phyloP scores from a whole-genome alignment of 2,113 vertebrate genomes.

The Tychaedon coryphoeus region DNA sequence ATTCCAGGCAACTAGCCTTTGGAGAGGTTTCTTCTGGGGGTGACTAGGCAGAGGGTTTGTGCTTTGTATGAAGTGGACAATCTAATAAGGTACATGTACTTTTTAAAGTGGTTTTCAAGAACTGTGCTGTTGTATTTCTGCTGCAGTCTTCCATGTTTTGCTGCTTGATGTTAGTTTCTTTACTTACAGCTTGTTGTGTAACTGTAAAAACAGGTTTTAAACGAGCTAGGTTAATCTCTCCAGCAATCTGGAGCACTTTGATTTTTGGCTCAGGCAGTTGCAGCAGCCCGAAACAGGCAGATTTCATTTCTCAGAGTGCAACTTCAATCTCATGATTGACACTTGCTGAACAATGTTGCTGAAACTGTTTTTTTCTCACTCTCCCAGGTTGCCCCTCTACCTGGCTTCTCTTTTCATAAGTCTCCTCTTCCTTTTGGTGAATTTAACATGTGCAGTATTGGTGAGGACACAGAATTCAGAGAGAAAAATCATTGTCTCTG shows the following conservation, averaged over 20 bases:
- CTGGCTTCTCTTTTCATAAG: slow-evolving; percentile 87
- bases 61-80: rapidly evolving
- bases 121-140: not conserved
- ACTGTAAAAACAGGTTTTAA: not conserved
- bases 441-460: slow-evolving; percentile 90
- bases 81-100: not conserved
- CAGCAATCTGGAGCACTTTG: not conserved
- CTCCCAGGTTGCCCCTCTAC: slow-evolving; percentile 85
- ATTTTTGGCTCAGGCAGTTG: not conserved
- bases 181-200: not conserved
- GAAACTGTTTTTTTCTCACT: slow-evolving; percentile 35
- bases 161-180: not conserved
- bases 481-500: slow-evolving; percentile 82
- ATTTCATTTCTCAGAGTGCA: not conserved
- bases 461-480: slow-evolving; percentile 84
- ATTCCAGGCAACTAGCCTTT: not conserved
- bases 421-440: slow-evolving; percentile 91
- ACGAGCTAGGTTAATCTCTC: not conserved
- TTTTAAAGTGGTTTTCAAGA: not conserved
- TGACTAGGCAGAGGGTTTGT: not conserved
- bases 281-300: not conserved
- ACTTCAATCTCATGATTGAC: not conserved
- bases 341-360: slow-evolving; percentile 17
- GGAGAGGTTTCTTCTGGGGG: not conserved
- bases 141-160: not conserved